phyloP scores from a whole-genome alignment of 2,888 invertebrate genomes.

The Drosophila nr. perissopoda region DNA sequence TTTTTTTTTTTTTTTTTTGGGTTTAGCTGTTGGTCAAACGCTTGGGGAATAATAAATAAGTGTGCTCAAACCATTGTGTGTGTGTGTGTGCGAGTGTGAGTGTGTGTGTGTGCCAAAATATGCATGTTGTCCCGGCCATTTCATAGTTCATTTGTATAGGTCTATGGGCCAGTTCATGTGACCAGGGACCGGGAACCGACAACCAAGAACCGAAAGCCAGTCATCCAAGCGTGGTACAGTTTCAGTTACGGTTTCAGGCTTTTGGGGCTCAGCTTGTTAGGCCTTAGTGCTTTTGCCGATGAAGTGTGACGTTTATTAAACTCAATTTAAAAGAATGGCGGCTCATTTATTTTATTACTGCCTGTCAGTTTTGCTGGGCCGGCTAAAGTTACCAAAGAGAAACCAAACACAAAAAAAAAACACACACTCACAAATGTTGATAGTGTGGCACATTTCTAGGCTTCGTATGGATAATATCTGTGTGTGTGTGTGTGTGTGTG shows the following conservation, averaged over 20 bases:
- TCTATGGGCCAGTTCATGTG: conserved; percentile 27
- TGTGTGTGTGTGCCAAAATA: conserved; percentile 52
- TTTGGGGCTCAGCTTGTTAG: conserved; percentile 48
- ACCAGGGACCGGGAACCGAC: conserved; percentile 16
- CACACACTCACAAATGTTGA: conserved; percentile 53
- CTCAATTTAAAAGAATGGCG: conserved; percentile 81
- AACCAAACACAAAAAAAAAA: conserved; percentile 46
- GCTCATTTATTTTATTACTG: conserved; percentile 81
- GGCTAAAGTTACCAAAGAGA: conserved; percentile 67
- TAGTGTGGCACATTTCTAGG: conserved; percentile 72
- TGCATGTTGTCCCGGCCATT: conserved; percentile 77
- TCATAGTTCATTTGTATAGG: conserved; percentile 79
- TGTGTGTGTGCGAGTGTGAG: conserved; percentile 24
- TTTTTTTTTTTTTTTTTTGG: conserved; percentile 32
- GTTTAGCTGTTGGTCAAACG: conserved; percentile 79
- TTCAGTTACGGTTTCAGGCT: conserved; percentile 55
- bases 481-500: conserved; percentile 28
- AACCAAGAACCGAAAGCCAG: conserved; percentile 30
- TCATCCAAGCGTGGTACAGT: conserved; percentile 68
- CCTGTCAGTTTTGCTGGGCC: conserved; percentile 65
- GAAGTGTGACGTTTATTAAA: conserved; percentile 81
- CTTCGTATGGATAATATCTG: not conserved
- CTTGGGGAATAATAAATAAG: conserved; percentile 81
- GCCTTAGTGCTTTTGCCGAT: conserved; percentile 74
- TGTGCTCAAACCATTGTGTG: conserved; percentile 48